A percentile compares a stretch with the other conserved stretches of the same genome.
Evolutionary conservation across 2,888 invertebrate species (phyloP).

Genomic region (Arge pagana): DNA sequence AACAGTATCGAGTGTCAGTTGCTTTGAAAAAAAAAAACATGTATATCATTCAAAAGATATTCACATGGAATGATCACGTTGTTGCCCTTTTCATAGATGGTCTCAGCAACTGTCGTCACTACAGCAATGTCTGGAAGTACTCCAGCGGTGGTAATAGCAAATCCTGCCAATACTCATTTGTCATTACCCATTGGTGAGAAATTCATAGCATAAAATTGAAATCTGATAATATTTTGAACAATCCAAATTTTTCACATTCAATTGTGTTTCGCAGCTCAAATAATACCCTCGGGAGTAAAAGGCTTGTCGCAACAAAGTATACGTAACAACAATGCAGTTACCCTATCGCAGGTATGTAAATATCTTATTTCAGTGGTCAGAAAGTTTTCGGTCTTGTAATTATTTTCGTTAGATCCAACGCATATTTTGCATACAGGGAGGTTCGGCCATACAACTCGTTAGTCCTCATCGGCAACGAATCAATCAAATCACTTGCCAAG

Average conservation of each 20-base stretch:
- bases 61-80: too few relatives aligned
- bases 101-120: constrained; percentile 53
- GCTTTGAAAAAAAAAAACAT: background rate
- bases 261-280: constrained; percentile 48
- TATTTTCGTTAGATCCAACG: too few relatives aligned
- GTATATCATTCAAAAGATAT: too few relatives aligned
- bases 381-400: background rate
- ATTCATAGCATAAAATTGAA: constrained; percentile 10
- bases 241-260: background rate
- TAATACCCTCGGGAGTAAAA: constrained; percentile 55
- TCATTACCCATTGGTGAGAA: constrained; percentile 55
- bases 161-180: constrained; percentile 57
- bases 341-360: constrained; percentile 46
- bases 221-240: background rate
- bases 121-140: constrained; percentile 52
- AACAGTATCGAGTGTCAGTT: constrained; percentile 55
- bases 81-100: constrained; percentile 51
- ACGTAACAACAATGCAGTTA: constrained; percentile 50
- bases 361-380: constrained; percentile 7
- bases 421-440: constrained; percentile 48
- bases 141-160: constrained; percentile 56
- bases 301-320: constrained; percentile 54
- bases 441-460: constrained; percentile 54
- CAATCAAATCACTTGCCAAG: constrained; percentile 54
- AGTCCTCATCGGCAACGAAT: constrained; percentile 56